phyloP scores from a whole-genome alignment of 2,113 vertebrate species.

The Labeo rohita region DNA sequence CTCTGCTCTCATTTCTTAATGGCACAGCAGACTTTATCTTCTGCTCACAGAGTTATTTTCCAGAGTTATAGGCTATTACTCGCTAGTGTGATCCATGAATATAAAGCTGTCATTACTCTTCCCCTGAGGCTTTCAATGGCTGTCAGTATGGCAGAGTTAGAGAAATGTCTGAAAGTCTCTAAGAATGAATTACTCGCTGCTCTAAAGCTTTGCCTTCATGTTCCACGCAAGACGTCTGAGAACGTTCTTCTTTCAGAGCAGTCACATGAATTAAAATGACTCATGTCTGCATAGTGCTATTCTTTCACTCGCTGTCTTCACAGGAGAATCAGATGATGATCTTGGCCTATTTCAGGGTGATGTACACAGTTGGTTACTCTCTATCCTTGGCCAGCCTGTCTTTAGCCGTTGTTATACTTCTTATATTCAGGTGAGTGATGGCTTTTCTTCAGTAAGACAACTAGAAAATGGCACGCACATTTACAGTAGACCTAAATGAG shows the following conservation, averaged over 20 bases:
- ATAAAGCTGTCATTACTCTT: slow-evolving; percentile 39
- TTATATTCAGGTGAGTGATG: slow-evolving; percentile 72
- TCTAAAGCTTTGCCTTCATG: slow-evolving; percentile 2
- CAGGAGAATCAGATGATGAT: slow-evolving; percentile 71
- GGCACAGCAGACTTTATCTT: background rate
- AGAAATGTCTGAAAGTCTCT: slow-evolving; percentile 19
- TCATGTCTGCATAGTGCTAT: slow-evolving; percentile 1
- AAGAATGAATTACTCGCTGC: background rate
- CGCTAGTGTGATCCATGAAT: slow-evolving; percentile 2
- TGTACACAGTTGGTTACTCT: slow-evolving; percentile 83
- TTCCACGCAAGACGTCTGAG: background rate
- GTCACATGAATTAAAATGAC: background rate
- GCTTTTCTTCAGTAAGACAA: background rate
- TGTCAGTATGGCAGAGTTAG: background rate
- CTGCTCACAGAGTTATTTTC: slow-evolving; percentile 3
- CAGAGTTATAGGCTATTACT: background rate
- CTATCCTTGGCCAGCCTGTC: slow-evolving; percentile 75
- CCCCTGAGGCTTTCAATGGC: background rate
- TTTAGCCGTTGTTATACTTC: slow-evolving; percentile 73
- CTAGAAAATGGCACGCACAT: background rate
- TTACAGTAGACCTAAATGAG: background rate
- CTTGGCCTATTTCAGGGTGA: slow-evolving; percentile 71
- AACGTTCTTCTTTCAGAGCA: background rate
- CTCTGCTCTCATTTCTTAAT: background rate
- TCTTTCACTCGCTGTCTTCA: background rate